Evolutionary conservation across 2,888 invertebrate species (phyloP), one percentile per base, ranked within the genome.

Genomic region (Idaea biselata): DNA sequence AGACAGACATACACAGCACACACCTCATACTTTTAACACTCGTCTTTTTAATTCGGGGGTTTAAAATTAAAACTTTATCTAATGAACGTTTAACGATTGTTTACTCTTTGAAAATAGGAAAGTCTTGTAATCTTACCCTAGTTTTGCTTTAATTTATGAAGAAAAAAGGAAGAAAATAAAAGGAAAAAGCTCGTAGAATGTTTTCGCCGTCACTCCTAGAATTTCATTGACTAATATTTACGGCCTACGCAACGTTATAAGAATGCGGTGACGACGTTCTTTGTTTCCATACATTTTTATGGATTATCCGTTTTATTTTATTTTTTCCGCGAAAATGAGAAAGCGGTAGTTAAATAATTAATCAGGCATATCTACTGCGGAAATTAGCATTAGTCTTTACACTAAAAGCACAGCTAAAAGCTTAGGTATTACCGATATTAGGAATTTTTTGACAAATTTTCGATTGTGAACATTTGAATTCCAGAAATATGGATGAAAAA

Each of bases 171-270:
- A 55, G 60, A 55, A 62, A 60, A 64, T 63, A 55, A 60, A 63
- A 55, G 58, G 60, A 44, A 44, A 44, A 14, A 44, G 7, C 44
- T 44, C 44, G 44, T 44, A 44, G 44, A 44, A 44, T 58, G 60
- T 58, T 56, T 55, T 18, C 61, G 59, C 58, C 57, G 33, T 58
- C 33, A 55, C 60, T 63, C 62, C 63, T 56, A 63, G 64, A 25
- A 63, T 25, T 60, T 59, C 60, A 65, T 60, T 68, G 59, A 63
- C 58, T 60, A 55, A 63, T 68, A 66, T 68, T 67, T 68, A 66
- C 66, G 58, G 18, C 62, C 66, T 59, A 66, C 66, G 66, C 64
- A 59, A 55, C 58, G 59, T 18, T 59, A 56, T 60, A 60, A 58
- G 58, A 61, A 63, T 58, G 58, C 55, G 58, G n/a, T 60, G 63